Evolutionary conservation across 2,797 vertebrate genomes (phyloP), one percentile per base, ranked within the genome.

Genomic region (Pantherophis alleghaniensis): DNA sequence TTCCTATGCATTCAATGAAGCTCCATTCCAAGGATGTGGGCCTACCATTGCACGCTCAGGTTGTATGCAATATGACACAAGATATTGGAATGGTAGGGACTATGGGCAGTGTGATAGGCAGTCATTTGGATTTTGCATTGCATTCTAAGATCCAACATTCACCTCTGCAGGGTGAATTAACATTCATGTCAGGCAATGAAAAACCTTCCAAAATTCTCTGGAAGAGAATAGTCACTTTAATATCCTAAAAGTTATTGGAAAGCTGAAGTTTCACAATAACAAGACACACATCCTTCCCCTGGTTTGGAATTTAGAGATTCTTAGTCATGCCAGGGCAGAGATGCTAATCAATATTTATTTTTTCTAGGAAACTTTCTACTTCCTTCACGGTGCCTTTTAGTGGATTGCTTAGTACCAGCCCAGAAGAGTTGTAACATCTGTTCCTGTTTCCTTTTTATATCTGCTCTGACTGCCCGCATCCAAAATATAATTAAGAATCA

Each of bases 351-450:
- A 86, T 63, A 37, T 83, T 47, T 83, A 47, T 83, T 83, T 92
- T 92, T 88, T 47, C 61, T 88, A 74, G 6, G 32, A 90, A 92
- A n/a, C 63, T n/a, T 90, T 61, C 83, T 87, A 63, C 63, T 83
- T 92, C 59, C 91, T 88, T 32, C 28, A 90, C 42, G 56, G 56
- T 88, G 56, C 63, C 55, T 87, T 90, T 83, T 61, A 59, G 26
- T 55, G n/a, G 63, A 32, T 47, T 90, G 88, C 89, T 91, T 86
- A 74, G 10, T 53, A 51, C 66, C 86, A 91, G 13, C 14, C 66
- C 89, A 94, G 56, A 92, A 91, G 93, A 66, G 93, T 86, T 66
- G 89, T 61, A 53, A 26, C 89, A 92, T 92, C 93, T 94, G 86
- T 92, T 89, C 79, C 24, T n/a, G 86, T 91, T 92, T 63, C 86